These are phyloP conservation scores for Hetaerina titia DNA, from an alignment of 2,888 invertebrate genomes.

Conservation along the genomic window DNA sequence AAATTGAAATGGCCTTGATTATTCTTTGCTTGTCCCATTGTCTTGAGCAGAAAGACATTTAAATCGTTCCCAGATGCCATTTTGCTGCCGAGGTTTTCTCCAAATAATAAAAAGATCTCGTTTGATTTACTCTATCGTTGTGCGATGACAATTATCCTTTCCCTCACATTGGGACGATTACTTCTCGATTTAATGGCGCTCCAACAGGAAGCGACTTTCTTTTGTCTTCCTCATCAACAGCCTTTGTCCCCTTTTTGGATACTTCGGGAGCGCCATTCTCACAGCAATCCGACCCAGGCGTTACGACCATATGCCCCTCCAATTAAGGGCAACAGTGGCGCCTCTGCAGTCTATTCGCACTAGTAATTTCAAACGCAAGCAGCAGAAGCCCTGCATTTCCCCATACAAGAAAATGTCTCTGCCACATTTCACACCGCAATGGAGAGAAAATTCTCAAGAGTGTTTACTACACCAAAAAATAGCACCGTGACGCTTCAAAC, in stretches of 20 bases:
- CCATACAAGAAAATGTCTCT: not conserved
- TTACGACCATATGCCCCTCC: not conserved
- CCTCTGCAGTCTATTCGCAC: not conserved
- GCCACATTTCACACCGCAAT: not conserved
- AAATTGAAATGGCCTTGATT: no score
- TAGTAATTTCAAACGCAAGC: not conserved
- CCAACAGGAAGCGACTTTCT: not conserved
- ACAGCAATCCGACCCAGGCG: not conserved
- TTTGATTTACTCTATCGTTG: not conserved
- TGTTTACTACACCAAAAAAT: no score
- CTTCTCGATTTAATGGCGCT: not conserved
- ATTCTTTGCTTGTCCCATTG: no score
- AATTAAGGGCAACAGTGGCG: not conserved
- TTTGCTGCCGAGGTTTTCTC: no score
- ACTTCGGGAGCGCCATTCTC: not conserved
- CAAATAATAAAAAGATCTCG: no score
- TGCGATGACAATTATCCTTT: not conserved
- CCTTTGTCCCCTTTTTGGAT: not conserved
- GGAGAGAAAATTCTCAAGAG: no score
- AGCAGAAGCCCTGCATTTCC: not conserved
- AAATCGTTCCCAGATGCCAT: no score
- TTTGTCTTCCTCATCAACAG: not conserved
- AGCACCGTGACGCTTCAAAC: no score
- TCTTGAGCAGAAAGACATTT: no score
- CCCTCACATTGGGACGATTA: not conserved